Evolutionary conservation across 1,140 invertebrate genomes (phyloP), one percentile per base, ranked within the genome.

Genomic region (Glossosoma conforme): DNA sequence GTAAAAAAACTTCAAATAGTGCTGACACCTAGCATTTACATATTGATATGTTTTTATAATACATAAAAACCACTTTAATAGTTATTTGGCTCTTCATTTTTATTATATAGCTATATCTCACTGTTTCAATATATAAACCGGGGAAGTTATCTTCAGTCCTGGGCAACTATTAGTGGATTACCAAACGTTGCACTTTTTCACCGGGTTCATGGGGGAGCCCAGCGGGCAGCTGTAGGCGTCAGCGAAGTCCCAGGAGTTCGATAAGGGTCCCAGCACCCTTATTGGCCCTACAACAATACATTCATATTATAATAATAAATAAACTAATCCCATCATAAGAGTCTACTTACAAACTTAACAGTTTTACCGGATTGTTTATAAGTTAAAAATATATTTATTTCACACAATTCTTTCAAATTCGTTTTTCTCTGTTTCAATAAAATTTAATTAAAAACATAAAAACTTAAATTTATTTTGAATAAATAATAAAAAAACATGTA

Each of bases 151-250:
- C n/a, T 28, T 28, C 24, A 28, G 6, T 8, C 6, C 6, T n/a
- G n/a, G 24, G 24, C 24, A 28, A 28, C 6, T 6, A 28, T 28
- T n/a, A 8, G 24, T 25, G 13, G 22, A 30, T 77, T 76, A 93
- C 89, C 90, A 93, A 30, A 94, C 80, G 11, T 75, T 77, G 65
- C 91, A 93, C 69, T 93, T 93, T 45, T 83, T 80, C 19, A 64
- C 57, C 0, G 89, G 89, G 65, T 93, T 93, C 84, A 93, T 91
- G 20, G 77, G 76, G 40, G 80, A 78, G 11, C 82, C 82, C 2
- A 69, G 54, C 0, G 80, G 78, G 61, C 91, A 90, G 22, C 77
- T 73, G 59, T 77, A 89, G 6, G 82, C 86, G 49, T 78, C 70
- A 0, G 87, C 70, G 64, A 93, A 94, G 38, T 91, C 87, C 44